These are phyloP conservation scores for Eupithecia vulgata DNA, from an alignment of 2,888 invertebrate genomes.

Conservation along the genomic window DNA sequence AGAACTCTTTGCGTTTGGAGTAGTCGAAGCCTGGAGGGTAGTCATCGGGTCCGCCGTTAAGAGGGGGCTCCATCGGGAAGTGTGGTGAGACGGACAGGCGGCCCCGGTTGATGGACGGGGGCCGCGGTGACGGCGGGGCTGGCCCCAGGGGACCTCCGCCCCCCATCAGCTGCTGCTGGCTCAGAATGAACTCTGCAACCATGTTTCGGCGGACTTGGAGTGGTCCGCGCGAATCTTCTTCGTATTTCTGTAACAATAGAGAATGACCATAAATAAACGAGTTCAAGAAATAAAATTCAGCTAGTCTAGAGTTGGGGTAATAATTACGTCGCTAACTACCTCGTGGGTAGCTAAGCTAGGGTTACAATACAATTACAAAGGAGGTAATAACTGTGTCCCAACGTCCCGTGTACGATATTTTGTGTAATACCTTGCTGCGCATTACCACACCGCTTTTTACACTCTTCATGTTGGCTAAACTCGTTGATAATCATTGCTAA, in stretches of 20 bases:
- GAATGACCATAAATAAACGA: conserved; percentile 65
- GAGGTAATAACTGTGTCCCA: conserved; percentile 75
- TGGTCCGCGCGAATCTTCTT: conserved; percentile 79
- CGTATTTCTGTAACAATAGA: conserved; percentile 79
- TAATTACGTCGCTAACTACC: neutral
- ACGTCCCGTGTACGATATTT: conserved; percentile 73
- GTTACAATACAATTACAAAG: conserved; percentile 63
- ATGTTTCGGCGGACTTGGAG: conserved; percentile 88
- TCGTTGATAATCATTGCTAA: conserved; percentile 74
- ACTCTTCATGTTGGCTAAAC: conserved; percentile 71
- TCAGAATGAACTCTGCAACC: conserved; percentile 93
- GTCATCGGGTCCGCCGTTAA: conserved; percentile 61
- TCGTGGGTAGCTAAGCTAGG: conserved; percentile 15
- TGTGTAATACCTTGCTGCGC: conserved; percentile 61
- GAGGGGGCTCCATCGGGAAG: conserved; percentile 78
- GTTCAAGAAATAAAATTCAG: conserved; percentile 13
- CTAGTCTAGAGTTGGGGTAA: conserved; percentile 2
- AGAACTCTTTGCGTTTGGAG: conserved; percentile 91
- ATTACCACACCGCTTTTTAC: conserved; percentile 74
- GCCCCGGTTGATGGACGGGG: conserved; percentile 67
- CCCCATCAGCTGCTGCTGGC: conserved; percentile 85
- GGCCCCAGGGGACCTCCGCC: conserved; percentile 72
- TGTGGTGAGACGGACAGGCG: conserved; percentile 76
- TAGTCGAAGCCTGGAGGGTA: conserved; percentile 82
- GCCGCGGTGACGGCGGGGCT: conserved; percentile 69